Evolutionary conservation across 64 coral and sea anemone species (phyloP), one percentile per base, ranked within the genome.

Genomic region (Montipora efflorescens): DNA sequence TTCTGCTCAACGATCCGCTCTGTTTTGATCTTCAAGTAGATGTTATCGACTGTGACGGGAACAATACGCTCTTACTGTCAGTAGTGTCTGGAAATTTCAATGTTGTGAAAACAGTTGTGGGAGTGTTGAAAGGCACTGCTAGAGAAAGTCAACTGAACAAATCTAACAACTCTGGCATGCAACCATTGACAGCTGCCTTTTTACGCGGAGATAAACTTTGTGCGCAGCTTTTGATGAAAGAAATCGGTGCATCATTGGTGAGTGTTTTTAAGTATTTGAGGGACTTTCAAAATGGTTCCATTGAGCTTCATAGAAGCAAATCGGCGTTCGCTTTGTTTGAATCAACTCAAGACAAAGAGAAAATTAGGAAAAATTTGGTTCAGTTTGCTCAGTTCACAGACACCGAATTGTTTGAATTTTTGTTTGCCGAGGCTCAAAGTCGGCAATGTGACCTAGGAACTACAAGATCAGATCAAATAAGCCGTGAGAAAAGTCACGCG

Each of bases 81-180:
- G 93, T 95, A 0, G 80, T 93, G 51, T 98, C 96, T 4, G 93
- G 93, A 72, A 92, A 93, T 48, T 53, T 90, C 43, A 23, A 90
- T 48, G 50, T 90, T 43, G 93, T 95, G 0, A 67, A 88, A 92
- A 83, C 79, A 8, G 83, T 95, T 7, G 51, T 98, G 20, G 47
- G 79, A 22, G 23, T 80, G 11, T 78, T 93, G 59, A 90, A 21
- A 90, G 81, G 67, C 15, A 87, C 67, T 8, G 67, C 62, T 46
- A 52, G 58, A 28, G 13, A 16, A 25, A 74, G 77, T 57, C 81
- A 94, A 36, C 79, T 95, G 46, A 91, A 95, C 83, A 79, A 87
- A 48, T 23, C 19, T 87, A 95, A 98, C 96, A 95, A 98, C 94
- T 87, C 70, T 87, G 96, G 96, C n/a, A 98, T 95, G 82, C 92